Conservation (phyloP, 2,888 invertebrate species). For the Campoplex capitator region DNA sequence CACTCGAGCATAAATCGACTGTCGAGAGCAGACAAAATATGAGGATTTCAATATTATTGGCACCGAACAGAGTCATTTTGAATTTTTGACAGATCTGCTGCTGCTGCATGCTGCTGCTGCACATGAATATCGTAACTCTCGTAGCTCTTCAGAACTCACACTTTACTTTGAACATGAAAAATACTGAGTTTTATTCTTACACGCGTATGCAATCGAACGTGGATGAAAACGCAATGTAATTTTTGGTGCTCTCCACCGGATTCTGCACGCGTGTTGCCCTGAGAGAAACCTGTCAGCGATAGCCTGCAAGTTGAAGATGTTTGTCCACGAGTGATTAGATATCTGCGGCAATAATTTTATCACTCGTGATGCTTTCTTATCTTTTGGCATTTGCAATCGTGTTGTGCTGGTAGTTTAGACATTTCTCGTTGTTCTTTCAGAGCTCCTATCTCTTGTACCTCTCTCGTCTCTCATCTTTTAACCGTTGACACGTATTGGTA, state of each 20-base stretch:
- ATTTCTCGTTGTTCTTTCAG: background rate
- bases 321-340: background rate
- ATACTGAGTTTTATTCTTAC: background rate
- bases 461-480: background rate
- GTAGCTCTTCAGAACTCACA: background rate
- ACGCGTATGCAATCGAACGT: background rate
- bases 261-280: background rate
- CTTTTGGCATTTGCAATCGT: background rate
- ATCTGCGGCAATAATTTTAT: background rate
- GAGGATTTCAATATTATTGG: background rate
- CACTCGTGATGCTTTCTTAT: background rate
- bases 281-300: background rate
- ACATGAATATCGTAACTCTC: background rate
- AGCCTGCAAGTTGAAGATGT: background rate
- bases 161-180: background rate
- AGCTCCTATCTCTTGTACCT: background rate
- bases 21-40: conserved; percentile 19
- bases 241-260: background rate
- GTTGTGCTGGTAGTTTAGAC: background rate
- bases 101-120: background rate
- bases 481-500: background rate
- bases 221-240: background rate
- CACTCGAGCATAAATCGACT: conserved; percentile 3
- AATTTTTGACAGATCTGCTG: background rate
- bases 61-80: conserved; percentile 27